Percentiles rank a stretch among this genome's conserved stretches.
These are phyloP conservation scores for Vespertilio murinus DNA, from an alignment of 2,797 vertebrate species.

Conservation along the genomic window DNA sequence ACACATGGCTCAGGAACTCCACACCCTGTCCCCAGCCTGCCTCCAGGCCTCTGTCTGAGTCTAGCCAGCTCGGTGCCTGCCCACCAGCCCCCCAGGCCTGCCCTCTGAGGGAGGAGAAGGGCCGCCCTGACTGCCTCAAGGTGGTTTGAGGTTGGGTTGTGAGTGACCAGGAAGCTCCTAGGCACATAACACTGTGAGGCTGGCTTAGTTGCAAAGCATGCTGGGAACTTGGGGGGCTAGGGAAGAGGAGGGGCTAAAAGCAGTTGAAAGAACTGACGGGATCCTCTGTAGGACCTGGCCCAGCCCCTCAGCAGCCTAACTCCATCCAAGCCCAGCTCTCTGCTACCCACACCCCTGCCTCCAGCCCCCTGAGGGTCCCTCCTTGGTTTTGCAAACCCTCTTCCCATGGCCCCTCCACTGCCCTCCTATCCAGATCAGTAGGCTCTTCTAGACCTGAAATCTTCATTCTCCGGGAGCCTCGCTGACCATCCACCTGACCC, in stretches of 20 bases:
- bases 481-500: neutral
- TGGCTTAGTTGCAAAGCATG: neutral
- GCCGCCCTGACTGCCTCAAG: neutral
- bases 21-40: neutral
- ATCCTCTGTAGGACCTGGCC: neutral
- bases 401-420: neutral
- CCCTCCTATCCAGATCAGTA: neutral
- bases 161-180: neutral
- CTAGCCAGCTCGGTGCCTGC: neutral
- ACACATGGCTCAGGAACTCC: neutral
- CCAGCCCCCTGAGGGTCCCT: neutral
- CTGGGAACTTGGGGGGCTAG: neutral
- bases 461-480: neutral
- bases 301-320: neutral
- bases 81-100: neutral
- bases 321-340: neutral
- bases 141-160: neutral
- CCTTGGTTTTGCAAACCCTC: neutral
- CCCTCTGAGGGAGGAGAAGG: neutral
- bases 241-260: neutral
- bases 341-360: too few species aligned
- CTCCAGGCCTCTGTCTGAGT: neutral
- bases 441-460: neutral
- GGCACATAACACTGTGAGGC: neutral
- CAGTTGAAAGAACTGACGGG: neutral